These are phyloP conservation scores for Drosophila paramelanica DNA, from an alignment of 2,888 invertebrate genomes.

Conservation along the genomic window DNA sequence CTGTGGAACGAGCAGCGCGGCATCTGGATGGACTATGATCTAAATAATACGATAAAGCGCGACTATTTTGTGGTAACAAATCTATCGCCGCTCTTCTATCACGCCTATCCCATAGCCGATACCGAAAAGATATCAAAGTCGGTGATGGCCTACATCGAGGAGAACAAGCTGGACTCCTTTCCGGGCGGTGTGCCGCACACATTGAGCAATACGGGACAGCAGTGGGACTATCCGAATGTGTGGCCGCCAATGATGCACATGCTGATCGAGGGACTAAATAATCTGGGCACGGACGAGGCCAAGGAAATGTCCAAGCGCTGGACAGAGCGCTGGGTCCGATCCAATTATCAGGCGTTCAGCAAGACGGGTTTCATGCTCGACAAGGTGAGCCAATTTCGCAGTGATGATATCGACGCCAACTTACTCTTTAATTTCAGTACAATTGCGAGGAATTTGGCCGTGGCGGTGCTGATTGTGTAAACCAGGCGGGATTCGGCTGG, in stretches of 20 bases:
- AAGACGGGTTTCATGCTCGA: constrained; percentile 91
- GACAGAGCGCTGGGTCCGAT: constrained; percentile 92
- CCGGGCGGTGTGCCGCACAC: constrained; percentile 93
- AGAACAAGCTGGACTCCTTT: constrained; percentile 87
- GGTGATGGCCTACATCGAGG: constrained; percentile 89
- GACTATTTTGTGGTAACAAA: constrained; percentile 93
- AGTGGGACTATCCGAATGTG: constrained; percentile 97
- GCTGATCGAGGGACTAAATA: constrained; percentile 90
- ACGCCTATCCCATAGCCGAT: constrained; percentile 88
- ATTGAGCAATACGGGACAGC: constrained; percentile 90
- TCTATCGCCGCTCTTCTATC: constrained; percentile 92
- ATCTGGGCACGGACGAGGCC: constrained; percentile 88
- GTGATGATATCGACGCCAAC: neutral
- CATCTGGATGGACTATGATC: constrained; percentile 94
- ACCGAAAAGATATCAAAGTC: constrained; percentile 87
- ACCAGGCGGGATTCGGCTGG: constrained; percentile 97
- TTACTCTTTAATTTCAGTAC: constrained; percentile 85
- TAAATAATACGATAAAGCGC: constrained; percentile 88
- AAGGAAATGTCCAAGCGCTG: constrained; percentile 88
- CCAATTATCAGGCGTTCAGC: constrained; percentile 90
- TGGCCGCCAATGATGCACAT: constrained; percentile 97
- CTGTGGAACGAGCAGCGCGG: constrained; percentile 95
- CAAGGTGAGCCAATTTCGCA: constrained; percentile 87
- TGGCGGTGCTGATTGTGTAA: constrained; percentile 92
- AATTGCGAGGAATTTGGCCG: constrained; percentile 87